A percentile compares a stretch with the other conserved stretches of the same genome.
Conservation (phyloP, 2,113 vertebrate genomes). For the Argyrosomus japonicus region DNA sequence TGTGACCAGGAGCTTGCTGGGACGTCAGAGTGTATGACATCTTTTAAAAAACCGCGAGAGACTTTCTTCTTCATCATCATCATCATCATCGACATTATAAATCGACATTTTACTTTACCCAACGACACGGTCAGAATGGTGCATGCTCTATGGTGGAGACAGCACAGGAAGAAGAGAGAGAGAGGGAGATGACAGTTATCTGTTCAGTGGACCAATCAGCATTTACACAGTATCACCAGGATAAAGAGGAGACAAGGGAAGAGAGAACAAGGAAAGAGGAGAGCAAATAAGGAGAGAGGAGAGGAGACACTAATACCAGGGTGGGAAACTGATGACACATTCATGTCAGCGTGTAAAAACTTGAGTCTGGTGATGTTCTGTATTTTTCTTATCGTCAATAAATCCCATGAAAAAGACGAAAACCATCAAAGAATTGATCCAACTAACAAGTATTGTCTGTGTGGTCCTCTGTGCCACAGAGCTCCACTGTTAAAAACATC, state of each 20-base stretch:
- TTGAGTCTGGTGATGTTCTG: not conserved
- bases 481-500: no score
- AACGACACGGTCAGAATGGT: constrained; percentile 95
- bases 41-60: constrained; percentile 85
- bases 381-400: not conserved
- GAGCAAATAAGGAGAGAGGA: not conserved
- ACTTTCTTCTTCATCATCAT: constrained; percentile 81
- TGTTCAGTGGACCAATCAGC: constrained; percentile 60
- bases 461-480: not conserved
- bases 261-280: not conserved
- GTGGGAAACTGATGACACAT: constrained; percentile 25
- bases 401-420: not conserved
- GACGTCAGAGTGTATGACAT: constrained; percentile 84
- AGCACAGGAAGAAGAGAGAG: constrained; percentile 81
- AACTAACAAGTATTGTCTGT: not conserved
- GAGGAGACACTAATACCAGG: not conserved
- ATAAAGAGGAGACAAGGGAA: constrained; percentile 1
- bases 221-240: constrained; percentile 49
- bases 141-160: constrained; percentile 96
- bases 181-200: constrained; percentile 80
- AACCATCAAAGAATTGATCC: not conserved
- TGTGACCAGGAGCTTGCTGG: constrained; percentile 38
- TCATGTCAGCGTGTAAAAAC: not conserved
- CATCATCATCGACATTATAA: constrained; percentile 66
- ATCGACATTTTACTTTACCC: constrained; percentile 91